Base-by-base conservation (phyloP, 2,797 vertebrate genomes). In the Clamator glandarius region DNA sequence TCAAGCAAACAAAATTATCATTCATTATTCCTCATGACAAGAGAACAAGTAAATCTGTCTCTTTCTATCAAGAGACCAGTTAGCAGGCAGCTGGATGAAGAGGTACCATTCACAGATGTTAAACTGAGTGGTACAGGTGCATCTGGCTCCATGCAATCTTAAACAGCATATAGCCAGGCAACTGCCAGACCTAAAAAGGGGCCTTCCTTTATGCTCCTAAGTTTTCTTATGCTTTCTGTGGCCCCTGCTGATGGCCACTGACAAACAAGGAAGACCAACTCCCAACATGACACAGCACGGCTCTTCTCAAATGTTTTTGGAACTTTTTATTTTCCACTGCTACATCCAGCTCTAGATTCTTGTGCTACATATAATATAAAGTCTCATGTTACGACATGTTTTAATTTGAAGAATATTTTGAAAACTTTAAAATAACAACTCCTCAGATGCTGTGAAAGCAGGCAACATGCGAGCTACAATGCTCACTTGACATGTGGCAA, bases 311-410 rank as follows among this genome's bases (percentile, higher is more conserved):
- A n/a, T n/a, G 29, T 17, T 86, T 75, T 0, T 24, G n/a, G 36
- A 35, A 58, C 13, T 25, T 64, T n/a, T 13, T 8, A 17, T 80
- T 54, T 83, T 51, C 64, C 33, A 48, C 23, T 23, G 52, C 70
- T 70, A 46, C 39, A 46, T 26, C 28, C 58, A 81, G 36, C 58
- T 81, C 57, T 21, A 61, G 12, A 25, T 74, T 11, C 54, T 4
- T 0, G 15, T 58, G n/a, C n/a, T 11, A 23, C 0, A 1, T 8
- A 3, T 11, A 23, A 42, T 5, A 70, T 2, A 25, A 4, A 20
- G 61, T 19, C 16, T 92, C 29, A 46, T 7, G 3, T 20, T 61
- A 58, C 25, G 12, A 44, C 2, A 9, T 20, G 31, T 61, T 82
- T 69, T 73, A 31, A 76, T 76, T 73, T 63, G 80, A 76, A 51